Conservation (phyloP, 2,888 invertebrate species). For the Nebria brevicollis region DNA sequence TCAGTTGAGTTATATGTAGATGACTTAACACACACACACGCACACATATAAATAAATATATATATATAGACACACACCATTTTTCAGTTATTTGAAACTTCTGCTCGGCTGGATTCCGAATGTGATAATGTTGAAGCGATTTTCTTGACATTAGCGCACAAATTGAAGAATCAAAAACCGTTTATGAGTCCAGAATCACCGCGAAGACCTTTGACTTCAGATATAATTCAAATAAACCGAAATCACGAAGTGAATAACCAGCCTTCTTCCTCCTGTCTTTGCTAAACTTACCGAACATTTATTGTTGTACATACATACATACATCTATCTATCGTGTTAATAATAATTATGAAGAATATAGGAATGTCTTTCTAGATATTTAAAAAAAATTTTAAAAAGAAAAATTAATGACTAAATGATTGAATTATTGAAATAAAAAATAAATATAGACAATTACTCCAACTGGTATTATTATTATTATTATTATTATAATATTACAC, state of each 20-base stretch:
- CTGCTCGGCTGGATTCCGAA: conserved; percentile 78
- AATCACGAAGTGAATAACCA: conserved; percentile 44
- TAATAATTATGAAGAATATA: too few species aligned
- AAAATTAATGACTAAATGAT: too few species aligned
- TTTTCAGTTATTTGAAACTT: conserved; percentile 79
- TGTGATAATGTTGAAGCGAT: conserved; percentile 83
- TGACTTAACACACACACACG: neutral
- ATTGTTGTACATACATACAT: too few species aligned
- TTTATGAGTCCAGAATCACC: conserved; percentile 63
- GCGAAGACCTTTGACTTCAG: conserved; percentile 16
- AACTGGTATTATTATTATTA: too few species aligned
- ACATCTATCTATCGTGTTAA: too few species aligned
- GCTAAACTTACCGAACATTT: conserved; percentile 2
- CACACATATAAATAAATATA: too few species aligned
- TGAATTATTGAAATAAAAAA: too few species aligned
- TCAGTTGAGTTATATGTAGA: conserved; percentile 56
- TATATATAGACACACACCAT: neutral
- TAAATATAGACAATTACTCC: too few species aligned
- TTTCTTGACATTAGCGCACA: conserved; percentile 84
- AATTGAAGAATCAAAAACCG: conserved; percentile 72
- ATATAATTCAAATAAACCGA: conserved; percentile 34
- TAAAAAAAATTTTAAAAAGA: neutral
- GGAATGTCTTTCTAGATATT: neutral
- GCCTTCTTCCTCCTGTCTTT: conserved; percentile 24
- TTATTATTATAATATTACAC: too few species aligned